Percentiles rank a stretch among this genome's conserved stretches.
Evolutionary conservation across 2,888 invertebrate species (phyloP).

Genomic region (Brassicogethes aeneus): DNA sequence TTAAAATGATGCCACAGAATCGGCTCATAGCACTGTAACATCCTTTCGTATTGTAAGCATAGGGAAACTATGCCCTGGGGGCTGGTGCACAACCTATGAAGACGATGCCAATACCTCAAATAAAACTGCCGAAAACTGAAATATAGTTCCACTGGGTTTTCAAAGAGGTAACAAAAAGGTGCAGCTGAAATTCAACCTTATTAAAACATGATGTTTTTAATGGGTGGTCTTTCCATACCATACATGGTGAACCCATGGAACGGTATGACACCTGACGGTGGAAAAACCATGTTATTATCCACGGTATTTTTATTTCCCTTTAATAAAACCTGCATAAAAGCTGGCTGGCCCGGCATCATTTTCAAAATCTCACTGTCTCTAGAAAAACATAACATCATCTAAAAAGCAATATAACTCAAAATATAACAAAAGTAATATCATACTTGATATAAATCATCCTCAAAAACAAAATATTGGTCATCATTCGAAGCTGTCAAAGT

Average conservation of each 20-base stretch:
- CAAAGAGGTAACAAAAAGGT: conserved; percentile 88
- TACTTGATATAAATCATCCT: conserved; percentile 90
- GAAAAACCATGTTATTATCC: conserved; percentile 70
- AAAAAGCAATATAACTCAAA: conserved; percentile 12
- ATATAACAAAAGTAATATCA: conserved; percentile 7
- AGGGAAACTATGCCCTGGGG: conserved; percentile 88
- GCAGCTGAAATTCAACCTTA: conserved; percentile 54
- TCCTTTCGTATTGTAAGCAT: conserved; percentile 79
- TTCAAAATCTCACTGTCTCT: conserved; percentile 75
- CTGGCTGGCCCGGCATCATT: conserved; percentile 54
- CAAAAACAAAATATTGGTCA: conserved; percentile 96
- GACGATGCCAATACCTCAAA: conserved; percentile 80
- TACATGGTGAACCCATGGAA: conserved; percentile 98
- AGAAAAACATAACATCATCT: conserved; percentile 84
- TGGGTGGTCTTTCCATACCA: conserved; percentile 54
- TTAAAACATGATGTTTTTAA: neutral
- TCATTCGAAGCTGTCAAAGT: conserved; percentile 94
- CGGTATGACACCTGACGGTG: conserved; percentile 91
- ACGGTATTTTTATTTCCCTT: conserved; percentile 60
- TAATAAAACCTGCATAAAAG: conserved; percentile 63
- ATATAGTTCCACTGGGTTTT: conserved; percentile 80
- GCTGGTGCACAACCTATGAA: conserved; percentile 88
- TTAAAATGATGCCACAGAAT: conserved; percentile 86
- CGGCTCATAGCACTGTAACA: conserved; percentile 85
- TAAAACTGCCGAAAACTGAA: conserved; percentile 88